Evolutionary conservation across 2,113 vertebrate genomes (phyloP).

Genomic region (Pomatorhinus ruficollis): DNA sequence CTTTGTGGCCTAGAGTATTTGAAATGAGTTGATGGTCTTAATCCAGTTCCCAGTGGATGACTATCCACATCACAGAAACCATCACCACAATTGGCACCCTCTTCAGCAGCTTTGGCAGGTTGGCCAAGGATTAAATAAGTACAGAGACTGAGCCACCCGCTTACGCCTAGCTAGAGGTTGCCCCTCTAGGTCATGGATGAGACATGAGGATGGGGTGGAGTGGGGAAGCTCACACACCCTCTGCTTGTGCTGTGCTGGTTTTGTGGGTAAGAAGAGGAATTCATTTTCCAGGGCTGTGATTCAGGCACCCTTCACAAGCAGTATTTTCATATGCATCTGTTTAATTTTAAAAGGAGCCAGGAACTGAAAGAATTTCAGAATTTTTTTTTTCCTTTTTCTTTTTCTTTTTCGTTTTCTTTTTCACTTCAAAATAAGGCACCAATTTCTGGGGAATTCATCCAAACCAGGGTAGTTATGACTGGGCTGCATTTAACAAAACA

Average conservation of each 20-base stretch:
- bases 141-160: constrained; percentile 39
- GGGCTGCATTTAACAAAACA: neutral
- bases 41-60: constrained; percentile 65
- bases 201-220: constrained; percentile 38
- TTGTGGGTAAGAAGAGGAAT: constrained; percentile 55
- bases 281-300: constrained; percentile 24
- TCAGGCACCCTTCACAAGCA: constrained; percentile 21
- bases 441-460: neutral
- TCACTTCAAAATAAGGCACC: neutral
- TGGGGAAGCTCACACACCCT: constrained; percentile 57
- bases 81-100: constrained; percentile 69
- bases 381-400: neutral
- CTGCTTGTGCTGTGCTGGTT: constrained; percentile 47
- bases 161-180: constrained; percentile 60
- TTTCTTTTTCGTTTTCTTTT: neutral
- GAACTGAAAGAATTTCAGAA: neutral
- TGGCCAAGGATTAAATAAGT: constrained; percentile 67
- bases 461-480: neutral
- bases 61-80: constrained; percentile 72
- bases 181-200: constrained; percentile 60
- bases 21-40: constrained; percentile 66
- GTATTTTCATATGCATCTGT: neutral
- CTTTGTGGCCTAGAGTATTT: constrained; percentile 62
- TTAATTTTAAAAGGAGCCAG: neutral
- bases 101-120: constrained; percentile 51